These are phyloP conservation scores for Podilymbus podiceps DNA, from an alignment of 2,113 vertebrate species.

Conservation along the genomic window DNA sequence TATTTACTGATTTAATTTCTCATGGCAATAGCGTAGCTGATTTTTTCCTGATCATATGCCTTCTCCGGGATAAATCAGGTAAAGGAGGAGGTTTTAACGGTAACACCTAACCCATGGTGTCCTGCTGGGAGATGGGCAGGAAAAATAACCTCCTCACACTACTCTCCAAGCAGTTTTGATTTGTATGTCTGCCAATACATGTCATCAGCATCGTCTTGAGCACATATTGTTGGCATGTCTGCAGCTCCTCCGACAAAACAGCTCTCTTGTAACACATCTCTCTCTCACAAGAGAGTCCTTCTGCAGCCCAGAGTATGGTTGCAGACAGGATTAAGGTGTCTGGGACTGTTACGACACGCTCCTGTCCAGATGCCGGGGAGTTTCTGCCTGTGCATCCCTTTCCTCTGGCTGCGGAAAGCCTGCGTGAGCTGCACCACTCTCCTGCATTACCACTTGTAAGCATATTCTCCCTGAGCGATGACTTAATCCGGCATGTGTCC, in stretches of 20 bases:
- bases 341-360: rapidly evolving
- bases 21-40: not conserved
- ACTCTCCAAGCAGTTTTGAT: not conserved
- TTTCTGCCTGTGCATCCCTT: not conserved
- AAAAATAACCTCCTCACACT: not conserved
- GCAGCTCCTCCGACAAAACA: not conserved
- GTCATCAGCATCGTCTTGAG: not conserved
- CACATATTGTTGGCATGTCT: not conserved
- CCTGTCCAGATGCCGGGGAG: not conserved
- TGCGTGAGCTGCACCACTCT: rapidly evolving
- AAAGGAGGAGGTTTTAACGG: not conserved
- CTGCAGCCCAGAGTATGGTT: not conserved
- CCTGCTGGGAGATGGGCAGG: not conserved
- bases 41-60: not conserved
- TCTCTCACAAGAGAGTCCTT: not conserved
- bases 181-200: not conserved
- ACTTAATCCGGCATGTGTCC: not conserved
- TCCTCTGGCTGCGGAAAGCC: not conserved
- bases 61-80: not conserved
- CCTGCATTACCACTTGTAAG: not conserved
- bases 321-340: not conserved
- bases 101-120: rapidly evolving
- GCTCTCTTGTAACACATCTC: not conserved
- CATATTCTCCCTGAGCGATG: not conserved
- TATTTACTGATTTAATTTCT: not conserved